Conservation (phyloP, 2,888 invertebrate species). For the Saturnia japonica region DNA sequence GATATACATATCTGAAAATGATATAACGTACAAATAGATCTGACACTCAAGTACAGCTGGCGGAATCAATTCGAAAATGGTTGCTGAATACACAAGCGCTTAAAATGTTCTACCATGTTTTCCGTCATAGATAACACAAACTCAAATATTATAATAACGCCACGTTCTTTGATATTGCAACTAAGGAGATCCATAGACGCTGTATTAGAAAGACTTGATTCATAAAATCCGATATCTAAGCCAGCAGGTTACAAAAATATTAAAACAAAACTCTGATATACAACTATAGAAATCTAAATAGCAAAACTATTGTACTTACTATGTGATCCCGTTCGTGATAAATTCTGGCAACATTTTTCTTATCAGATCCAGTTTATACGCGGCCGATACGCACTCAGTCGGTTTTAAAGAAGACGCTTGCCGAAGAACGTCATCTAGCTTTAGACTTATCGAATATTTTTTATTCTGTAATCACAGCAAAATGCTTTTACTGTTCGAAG, state of each 20-base stretch:
- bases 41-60: background rate
- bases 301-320: slow-evolving; percentile 33
- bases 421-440: slow-evolving; percentile 63
- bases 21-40: background rate
- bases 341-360: slow-evolving; percentile 42
- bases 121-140: background rate
- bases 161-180: too few species aligned
- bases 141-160: background rate
- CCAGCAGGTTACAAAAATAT: background rate
- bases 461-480: slow-evolving; percentile 40
- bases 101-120: background rate
- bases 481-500: background rate
- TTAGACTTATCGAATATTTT: slow-evolving; percentile 48
- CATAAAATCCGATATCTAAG: too few species aligned
- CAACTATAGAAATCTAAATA: background rate
- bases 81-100: too few species aligned
- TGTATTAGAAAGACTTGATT: too few species aligned
- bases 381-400: slow-evolving; percentile 88
- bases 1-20: background rate
- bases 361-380: slow-evolving; percentile 80
- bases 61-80: background rate
- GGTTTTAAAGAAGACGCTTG: slow-evolving; percentile 87
- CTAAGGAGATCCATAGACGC: too few species aligned
- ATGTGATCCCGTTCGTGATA: slow-evolving; percentile 33
- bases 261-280: background rate